Conservation (phyloP, 2,113 vertebrate genomes). For the Rhinoptilus africanus region DNA sequence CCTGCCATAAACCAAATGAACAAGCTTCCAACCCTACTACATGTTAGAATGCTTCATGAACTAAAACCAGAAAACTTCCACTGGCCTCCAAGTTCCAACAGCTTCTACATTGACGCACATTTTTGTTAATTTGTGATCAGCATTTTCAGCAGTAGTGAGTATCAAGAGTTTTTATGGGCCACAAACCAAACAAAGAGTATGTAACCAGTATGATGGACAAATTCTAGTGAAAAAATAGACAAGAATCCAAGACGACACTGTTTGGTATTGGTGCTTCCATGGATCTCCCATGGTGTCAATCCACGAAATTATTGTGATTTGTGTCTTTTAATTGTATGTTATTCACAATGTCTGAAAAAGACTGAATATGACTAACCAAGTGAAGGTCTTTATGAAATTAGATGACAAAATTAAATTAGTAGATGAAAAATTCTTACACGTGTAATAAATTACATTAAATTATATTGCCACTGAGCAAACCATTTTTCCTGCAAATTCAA, state of each 20-base stretch:
- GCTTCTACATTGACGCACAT: not conserved
- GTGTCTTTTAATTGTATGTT: not conserved
- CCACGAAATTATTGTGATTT: not conserved
- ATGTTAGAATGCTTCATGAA: not conserved
- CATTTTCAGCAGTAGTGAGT: not conserved
- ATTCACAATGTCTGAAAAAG: not conserved
- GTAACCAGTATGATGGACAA: not conserved
- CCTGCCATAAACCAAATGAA: not conserved
- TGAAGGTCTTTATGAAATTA: not conserved
- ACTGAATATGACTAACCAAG: not conserved
- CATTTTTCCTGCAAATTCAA: not conserved
- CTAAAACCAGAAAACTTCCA: not conserved
- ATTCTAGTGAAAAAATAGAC: not conserved
- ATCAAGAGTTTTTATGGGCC: not conserved
- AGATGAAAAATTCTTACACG: not conserved
- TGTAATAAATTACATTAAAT: not conserved
- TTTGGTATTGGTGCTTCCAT: not conserved
- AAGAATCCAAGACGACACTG: fast-evolving
- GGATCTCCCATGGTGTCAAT: not conserved
- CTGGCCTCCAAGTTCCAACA: not conserved
- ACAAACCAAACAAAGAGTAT: not conserved
- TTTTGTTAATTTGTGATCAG: not conserved
- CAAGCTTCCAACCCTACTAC: not conserved
- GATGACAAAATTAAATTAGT: not conserved
- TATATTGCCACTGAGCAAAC: not conserved